Base-by-base conservation (phyloP, 2,888 invertebrate species). In the Endotricha flammealis region DNA sequence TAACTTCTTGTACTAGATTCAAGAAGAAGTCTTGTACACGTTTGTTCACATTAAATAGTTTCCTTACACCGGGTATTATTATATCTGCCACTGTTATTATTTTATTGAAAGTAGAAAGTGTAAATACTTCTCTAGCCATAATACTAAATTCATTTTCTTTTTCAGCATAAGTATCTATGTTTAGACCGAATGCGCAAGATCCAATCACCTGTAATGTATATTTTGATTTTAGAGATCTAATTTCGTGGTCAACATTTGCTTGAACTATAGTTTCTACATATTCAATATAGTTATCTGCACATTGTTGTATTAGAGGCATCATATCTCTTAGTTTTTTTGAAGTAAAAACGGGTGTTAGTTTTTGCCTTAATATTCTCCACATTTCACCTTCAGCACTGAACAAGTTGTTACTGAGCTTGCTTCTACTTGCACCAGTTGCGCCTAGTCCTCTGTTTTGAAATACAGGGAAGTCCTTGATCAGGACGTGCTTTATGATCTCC, bases 151-250 rank as follows among this genome's bases (percentile, higher is more conserved):
- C 42, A 4, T 56, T 58, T 27, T 48, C 43, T 12, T 64, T 53
- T 2, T 63, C 58, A n/a, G 45, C 48, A 14, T 62, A 48, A 2
- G 57, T 44, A 20, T 60, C 48, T 3, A 57, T 45, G 4, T 69
- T 53, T 3, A 70, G 36, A 0, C 66, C 68, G 13, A 66, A 70
- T 0, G 59, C 63, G 25, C 60, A 59, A 0, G 62, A 53, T 2
- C 64, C 65, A 0, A 65, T 64, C 6, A 62, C 56, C 35, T 67
- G 64, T 1, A 61, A 54, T 0, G 64, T 65, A 31, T 61, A 70
- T 29, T 63, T 49, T 1, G 57, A 47, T 43, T 57, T 58, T 1
- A 66, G 38, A 2, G 57, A 51, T 20, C 56, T 47, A 0, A 63
- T 49, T 39, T 67, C 66, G 3, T 55, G 39, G 9, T 60, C 57